Evolutionary conservation across 2,113 vertebrate species (phyloP), one percentile per base, ranked within the genome.

Genomic region (Eptesicus fuscus): DNA sequence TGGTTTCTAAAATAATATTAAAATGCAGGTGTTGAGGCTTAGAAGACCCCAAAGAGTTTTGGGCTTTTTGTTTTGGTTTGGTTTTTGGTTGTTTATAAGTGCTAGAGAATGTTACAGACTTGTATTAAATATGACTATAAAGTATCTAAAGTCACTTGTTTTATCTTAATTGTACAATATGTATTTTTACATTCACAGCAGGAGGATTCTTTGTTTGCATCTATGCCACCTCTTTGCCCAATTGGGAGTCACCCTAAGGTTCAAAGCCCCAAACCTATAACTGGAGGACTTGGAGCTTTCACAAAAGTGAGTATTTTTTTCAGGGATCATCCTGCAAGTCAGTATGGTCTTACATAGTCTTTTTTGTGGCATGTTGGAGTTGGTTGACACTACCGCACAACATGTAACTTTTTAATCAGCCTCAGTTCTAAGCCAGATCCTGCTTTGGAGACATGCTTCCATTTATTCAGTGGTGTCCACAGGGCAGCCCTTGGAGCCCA

Each of bases 201-300:
- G 97, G 99, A 99, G 80, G 99, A 99, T 89, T 98, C 98, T 93
- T 96, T 99, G 32, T 99, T 99, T 96, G 98, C 99, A 67, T 98
- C 98, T 18, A 99, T 99, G 99, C 99, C 99, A 42, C 99, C 99
- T 59, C 98, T 99, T 86, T 99, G 99, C 96, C 99, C 99, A 63
- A 99, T 99, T 86, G 99, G 99, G 94, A 99, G 98, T 97, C 99
- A 99, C 80, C 97, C 99, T 86, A 99, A 99, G 91, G 98, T 98
- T 53, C 99, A 99, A 22, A 99, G 98, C 94, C 98, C 98, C 89
- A 99, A 99, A 96, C 98, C 98, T 1, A 88, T 99, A 87, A 97
- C 98, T 37, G 99, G 99, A 97, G 98, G 98, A 96, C 98, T 98
- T 59, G 99, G 99, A 96, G 98, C 98, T 96, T 99, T 99, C 95